Base-by-base conservation (phyloP, 1,140 invertebrate species). In the Solenopsis invicta region DNA sequence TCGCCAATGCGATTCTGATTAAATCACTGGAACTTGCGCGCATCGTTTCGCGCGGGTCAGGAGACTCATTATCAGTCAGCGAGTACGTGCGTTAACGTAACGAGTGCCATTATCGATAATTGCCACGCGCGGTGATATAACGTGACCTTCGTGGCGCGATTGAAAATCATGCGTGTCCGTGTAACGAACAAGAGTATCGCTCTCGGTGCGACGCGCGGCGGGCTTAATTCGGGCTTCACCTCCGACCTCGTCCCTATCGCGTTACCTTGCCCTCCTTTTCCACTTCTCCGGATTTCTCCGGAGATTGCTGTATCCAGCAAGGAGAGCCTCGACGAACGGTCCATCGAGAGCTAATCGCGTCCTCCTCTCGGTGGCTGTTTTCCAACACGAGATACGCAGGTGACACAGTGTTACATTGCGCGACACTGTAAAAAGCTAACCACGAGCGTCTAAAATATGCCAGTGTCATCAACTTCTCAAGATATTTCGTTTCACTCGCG, bases 261-360 rank as follows among this genome's bases (percentile, higher is more conserved):
- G 71, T 89, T 67, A 86, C 87, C 84, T 89, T 88, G 88, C 72
- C 41, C 85, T 67, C 50, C 13, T 72, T 89, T 88, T 88, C 59
- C 12, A 56, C 13, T 21, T 37, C 21, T 37, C 16, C 29, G 29
- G 61, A 29, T 2, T 1, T 29, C 29, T 29, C 29, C 29, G 18
- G 48, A 52, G n/a, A 56, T n/a, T 9, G 13, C 29, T 61, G 50
- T 48, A 69, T 69, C 21, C 13, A 37, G 21, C 34, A 64, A 67
- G 41, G 50, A 67, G 37, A 16, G 41, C 29, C 13, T 16, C 8
- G 34, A 21, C 18, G 18, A 4, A 75, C 34, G 29, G 41, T 18
- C n/a, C 4, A 12, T 29, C 9, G 29, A 21, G 61, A 12, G 16
- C 8, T 6, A 41, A 41, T 41, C 8, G 41, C 41, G 4, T 41